These are phyloP conservation scores for Ahaetulla prasina DNA, from an alignment of 2,113 vertebrate genomes.

Conservation along the genomic window DNA sequence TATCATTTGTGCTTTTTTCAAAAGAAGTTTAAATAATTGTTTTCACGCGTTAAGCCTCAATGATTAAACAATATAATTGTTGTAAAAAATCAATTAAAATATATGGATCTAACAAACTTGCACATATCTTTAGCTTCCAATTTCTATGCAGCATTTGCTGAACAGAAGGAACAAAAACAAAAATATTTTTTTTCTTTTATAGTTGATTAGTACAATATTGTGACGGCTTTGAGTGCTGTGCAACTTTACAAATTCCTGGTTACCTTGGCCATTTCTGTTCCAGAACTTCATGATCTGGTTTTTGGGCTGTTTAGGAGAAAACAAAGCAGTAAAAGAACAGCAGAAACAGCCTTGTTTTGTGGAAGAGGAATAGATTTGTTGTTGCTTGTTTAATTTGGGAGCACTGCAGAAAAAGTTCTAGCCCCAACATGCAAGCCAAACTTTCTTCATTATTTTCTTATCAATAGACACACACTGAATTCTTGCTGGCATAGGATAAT, in stretches of 20 bases:
- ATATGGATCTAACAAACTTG: rapidly evolving
- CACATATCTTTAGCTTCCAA: not conserved
- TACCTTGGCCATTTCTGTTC: not conserved
- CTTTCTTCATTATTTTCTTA: not conserved
- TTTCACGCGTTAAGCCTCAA: not conserved
- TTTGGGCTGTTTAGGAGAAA: not conserved
- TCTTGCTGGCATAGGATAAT: not conserved
- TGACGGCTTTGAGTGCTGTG: not conserved
- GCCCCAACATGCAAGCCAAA: not conserved
- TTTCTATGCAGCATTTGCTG: not conserved
- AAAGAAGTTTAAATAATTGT: not conserved
- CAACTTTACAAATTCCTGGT: not conserved
- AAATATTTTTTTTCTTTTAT: not conserved
- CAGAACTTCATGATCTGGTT: not conserved
- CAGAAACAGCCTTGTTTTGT: not conserved
- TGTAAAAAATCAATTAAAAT: not conserved
- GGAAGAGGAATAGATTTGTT: not conserved
- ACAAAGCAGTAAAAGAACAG: not conserved
- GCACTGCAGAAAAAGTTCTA: not conserved
- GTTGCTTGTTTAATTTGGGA: not conserved
- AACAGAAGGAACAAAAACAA: not conserved
- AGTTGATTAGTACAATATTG: not conserved
- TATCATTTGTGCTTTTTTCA: not conserved
- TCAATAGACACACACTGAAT: not conserved
- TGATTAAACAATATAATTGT: rapidly evolving